Evolutionary conservation across 1,140 invertebrate species (phyloP), one percentile per base, ranked within the genome.

Genomic region (Papilio machaon): DNA sequence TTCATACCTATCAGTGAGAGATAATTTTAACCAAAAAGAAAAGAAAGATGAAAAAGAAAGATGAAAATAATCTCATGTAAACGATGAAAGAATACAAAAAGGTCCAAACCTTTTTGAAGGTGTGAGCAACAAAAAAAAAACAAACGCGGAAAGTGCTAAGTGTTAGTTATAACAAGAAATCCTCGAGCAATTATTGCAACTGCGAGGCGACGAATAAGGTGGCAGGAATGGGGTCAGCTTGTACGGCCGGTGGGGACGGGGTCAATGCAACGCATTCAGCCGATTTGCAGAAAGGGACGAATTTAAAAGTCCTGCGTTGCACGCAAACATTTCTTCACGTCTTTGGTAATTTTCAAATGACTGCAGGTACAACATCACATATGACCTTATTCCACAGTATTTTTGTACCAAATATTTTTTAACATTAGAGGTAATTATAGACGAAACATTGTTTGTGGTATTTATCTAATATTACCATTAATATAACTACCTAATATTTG

Each of bases 141-240:
- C 23, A 67, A 67, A 67, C 64, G 35, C 23, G 64, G 30, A 67
- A 67, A 30, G 64, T 67, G 64, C 64, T 67, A 67, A 67, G 64
- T 67, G 64, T 67, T 67, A 67, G 23, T 67, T 67, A 67, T 67
- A 67, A 67, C 64, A 35, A 3, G 19, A 64, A 67, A 67, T 67
- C 64, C 23, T 67, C 64, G 64, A 67, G 64, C 64, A 67, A 67
- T 67, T 30, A 67, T 30, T 30, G 64, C 43, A 74, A 75, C 43
- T 75, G 17, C 73, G 47, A 49, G 47, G 19, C 70, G 83, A 88
- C 90, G 73, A 85, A 88, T 89, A 93, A 89, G 90, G 91, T 88
- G 85, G 80, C 79, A 85, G 86, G 89, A 93, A 92, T 93, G 89
- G 86, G 91, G 91, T 89, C 91, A 86, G 54, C 77, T 60, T 54